Evolutionary conservation across 2,797 vertebrate species (phyloP).

Genomic region (Graptemys geographica): DNA sequence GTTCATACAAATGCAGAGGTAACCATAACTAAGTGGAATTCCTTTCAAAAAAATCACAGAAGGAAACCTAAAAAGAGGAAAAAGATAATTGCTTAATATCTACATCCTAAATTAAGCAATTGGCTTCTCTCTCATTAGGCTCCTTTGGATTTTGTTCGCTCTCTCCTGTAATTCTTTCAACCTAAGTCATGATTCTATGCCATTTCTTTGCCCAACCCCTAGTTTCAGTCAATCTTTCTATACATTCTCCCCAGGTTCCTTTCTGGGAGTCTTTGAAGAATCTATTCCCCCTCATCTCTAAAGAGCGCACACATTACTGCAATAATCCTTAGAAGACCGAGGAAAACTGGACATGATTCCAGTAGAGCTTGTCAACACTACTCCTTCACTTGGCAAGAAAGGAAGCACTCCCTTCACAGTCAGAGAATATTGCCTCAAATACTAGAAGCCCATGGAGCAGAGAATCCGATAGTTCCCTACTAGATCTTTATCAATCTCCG

Average conservation of each 20-base stretch:
- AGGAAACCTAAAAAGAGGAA: background rate
- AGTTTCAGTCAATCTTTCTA: background rate
- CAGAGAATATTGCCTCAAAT: background rate
- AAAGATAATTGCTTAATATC: background rate
- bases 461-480: background rate
- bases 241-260: background rate
- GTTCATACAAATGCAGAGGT: background rate
- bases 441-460: background rate
- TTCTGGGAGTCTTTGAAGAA: background rate
- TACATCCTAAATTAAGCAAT: background rate
- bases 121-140: background rate
- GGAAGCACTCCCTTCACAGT: background rate
- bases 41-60: background rate
- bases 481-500: background rate
- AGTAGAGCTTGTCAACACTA: background rate
- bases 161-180: background rate
- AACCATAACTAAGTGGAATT: background rate
- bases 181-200: background rate
- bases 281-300: background rate
- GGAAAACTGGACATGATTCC: background rate
- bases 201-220: background rate
- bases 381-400: background rate
- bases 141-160: background rate
- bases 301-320: fast-evolving
- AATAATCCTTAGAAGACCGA: background rate